Conservation (phyloP, 1,140 invertebrate species). For the Pogonomyrmex californicus region DNA sequence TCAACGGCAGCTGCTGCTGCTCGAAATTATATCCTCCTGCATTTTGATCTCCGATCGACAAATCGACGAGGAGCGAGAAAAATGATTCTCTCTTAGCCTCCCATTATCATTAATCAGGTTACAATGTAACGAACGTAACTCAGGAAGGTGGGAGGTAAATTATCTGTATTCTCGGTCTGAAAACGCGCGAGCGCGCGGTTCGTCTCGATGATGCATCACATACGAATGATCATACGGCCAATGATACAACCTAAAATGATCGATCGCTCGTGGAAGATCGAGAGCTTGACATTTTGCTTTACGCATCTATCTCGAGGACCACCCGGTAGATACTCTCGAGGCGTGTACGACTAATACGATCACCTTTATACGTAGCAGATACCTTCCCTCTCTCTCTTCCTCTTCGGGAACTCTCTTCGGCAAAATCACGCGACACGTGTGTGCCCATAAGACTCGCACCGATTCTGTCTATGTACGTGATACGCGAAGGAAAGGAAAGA, state of each 20-base stretch:
- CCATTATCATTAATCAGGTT: conserved; percentile 68
- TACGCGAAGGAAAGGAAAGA: conserved; percentile 6
- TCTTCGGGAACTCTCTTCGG: conserved; percentile 25
- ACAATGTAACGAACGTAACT: conserved; percentile 34
- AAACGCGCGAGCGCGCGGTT: neutral
- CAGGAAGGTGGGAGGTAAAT: conserved; percentile 51
- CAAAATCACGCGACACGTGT: neutral
- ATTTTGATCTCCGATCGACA: conserved; percentile 55
- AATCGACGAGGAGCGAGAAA: conserved; percentile 45
- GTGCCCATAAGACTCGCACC: neutral
- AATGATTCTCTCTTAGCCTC: conserved; percentile 28
- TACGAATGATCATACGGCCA: conserved; percentile 19
- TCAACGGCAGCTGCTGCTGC: neutral
- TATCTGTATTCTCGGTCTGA: conserved; percentile 32
- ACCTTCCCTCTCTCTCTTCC: conserved; percentile 22
- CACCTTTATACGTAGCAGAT: conserved; percentile 15
- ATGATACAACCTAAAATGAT: conserved; percentile 70
- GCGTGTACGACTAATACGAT: conserved; percentile 58
- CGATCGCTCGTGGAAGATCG: conserved; percentile 71
- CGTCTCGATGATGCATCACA: conserved; percentile 52
- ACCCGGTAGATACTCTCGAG: conserved; percentile 72
- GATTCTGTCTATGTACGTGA: neutral
- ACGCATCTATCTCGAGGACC: conserved; percentile 63
- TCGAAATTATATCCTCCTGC: conserved; percentile 51
- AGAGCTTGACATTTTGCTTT: conserved; percentile 69